Evolutionary conservation across 2,888 invertebrate genomes (phyloP).

Genomic region (Lordiphosa fenestrarum): DNA sequence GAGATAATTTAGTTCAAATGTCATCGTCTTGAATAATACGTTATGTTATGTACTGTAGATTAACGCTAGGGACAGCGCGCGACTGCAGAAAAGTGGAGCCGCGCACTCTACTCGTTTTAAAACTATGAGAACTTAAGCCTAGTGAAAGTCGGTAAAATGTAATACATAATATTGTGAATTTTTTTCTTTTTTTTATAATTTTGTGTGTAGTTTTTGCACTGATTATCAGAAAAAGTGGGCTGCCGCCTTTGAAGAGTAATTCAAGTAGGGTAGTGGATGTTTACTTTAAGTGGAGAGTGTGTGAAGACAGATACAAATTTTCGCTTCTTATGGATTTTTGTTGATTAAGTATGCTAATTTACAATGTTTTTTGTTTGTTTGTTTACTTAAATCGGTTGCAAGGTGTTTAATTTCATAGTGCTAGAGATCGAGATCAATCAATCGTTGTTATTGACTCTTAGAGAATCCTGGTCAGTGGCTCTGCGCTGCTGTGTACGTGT

Average conservation of each 20-base stretch:
- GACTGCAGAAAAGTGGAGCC: slow-evolving; percentile 35
- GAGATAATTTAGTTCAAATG: slow-evolving; percentile 34
- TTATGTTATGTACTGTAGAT: slow-evolving; percentile 24
- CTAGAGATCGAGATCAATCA: too few relatives aligned
- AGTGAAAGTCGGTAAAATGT: slow-evolving; percentile 51
- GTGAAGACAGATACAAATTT: slow-evolving; percentile 33
- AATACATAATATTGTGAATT: slow-evolving; percentile 45
- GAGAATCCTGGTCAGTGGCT: slow-evolving; percentile 53
- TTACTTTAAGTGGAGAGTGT: slow-evolving; percentile 12
- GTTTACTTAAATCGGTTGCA: slow-evolving; percentile 20
- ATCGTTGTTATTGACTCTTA: too few relatives aligned
- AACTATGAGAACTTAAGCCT: slow-evolving; percentile 63
- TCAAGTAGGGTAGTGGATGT: slow-evolving; percentile 9
- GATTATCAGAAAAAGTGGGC: slow-evolving; percentile 58
- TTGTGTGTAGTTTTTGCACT: slow-evolving; percentile 57
- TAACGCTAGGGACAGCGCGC: slow-evolving; percentile 50
- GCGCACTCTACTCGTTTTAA: slow-evolving; percentile 50
- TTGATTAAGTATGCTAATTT: slow-evolving; percentile 38
- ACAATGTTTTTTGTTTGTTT: slow-evolving; percentile 39
- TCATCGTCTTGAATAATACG: slow-evolving; percentile 26
- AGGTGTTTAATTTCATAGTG: too few relatives aligned
- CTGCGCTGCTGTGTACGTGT: slow-evolving; percentile 61
- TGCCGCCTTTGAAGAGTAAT: slow-evolving; percentile 29
- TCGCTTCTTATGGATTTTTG: slow-evolving; percentile 6
- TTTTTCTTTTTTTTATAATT: slow-evolving; percentile 19